phyloP scores from a whole-genome alignment of 2,797 vertebrate genomes.

The Carduelis carduelis region DNA sequence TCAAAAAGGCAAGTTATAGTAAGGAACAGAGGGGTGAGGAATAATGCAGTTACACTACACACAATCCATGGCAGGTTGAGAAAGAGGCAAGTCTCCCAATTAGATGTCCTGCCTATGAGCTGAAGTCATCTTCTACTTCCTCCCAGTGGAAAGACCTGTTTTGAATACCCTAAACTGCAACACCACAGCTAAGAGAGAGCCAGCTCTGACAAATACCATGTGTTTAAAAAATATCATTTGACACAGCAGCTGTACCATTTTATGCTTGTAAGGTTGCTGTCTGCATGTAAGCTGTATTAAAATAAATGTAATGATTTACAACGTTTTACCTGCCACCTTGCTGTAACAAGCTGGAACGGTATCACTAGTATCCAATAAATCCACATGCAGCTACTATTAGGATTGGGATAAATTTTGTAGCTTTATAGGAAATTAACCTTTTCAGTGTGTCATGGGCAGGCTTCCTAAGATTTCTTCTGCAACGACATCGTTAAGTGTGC shows the following conservation, averaged over 20 bases:
- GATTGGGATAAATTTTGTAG: not conserved
- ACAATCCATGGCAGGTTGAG: not conserved
- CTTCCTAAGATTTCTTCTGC: not conserved
- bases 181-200: not conserved
- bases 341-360: not conserved
- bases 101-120: not conserved
- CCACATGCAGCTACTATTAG: not conserved
- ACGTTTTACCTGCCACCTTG: not conserved
- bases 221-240: not conserved
- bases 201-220: not conserved
- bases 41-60: not conserved
- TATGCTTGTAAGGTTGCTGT: not conserved
- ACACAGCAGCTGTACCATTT: not conserved
- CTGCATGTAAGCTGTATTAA: not conserved
- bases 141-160: not conserved
- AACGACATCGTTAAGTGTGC: rapidly evolving
- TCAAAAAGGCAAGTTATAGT: not conserved
- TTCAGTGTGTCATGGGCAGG: not conserved
- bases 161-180: not conserved
- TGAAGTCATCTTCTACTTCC: not conserved
- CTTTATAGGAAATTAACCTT: not conserved
- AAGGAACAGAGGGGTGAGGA: not conserved
- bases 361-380: not conserved
- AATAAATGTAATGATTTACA: not conserved
- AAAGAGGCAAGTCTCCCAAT: not conserved